Base-by-base conservation (phyloP, 2,888 invertebrate species). In the Xylocampa areola region DNA sequence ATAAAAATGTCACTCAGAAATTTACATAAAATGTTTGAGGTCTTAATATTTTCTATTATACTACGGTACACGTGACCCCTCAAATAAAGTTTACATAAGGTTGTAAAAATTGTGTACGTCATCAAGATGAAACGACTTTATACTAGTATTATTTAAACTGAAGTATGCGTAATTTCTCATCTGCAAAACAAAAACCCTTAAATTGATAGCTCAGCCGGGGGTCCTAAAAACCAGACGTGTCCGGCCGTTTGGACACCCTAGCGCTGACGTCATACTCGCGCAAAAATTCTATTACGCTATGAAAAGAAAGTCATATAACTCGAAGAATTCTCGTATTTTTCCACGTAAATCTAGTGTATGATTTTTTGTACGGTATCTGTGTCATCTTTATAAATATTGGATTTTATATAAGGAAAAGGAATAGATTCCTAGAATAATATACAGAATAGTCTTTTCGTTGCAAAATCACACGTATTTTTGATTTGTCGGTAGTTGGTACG, bases 221-320 rank as follows among this genome's bases (percentile, higher is more conserved):
- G 16, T 25, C 23, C 6, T 33, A 19, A 54, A 29, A 44, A 30
- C 14, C 23, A 62, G 35, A 45, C 17, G 21, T 10, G 19, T 30
- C 7, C 25, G 4, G 25, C 5, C 4, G 47, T 29, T 29, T 33
- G 23, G 17, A 27, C 54, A 45, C 54, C 57, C 45, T 60, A 54
- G 0, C 16, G 4, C 11, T 50, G 45, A 59, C 40, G 50, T 47
- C 33, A 61, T 16, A 32, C 2, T 16, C 21, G 21, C 49, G 35
- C 47, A 53, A 33, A 52, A 62, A 53, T 50, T 54, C 45, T 47
- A 53, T 63, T 54, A 54, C 11, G 47, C 41, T 43, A 47, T 54
- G 47, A 63, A 58, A 50, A 63, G 49, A 55, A 47, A 68, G 37
- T 44, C 52, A 55, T 59, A 52, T 58, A 66, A 43, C 21, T 53